Evolutionary conservation across 2,888 invertebrate genomes (phyloP), one percentile per base, ranked within the genome.

Genomic region (Thera britannica): DNA sequence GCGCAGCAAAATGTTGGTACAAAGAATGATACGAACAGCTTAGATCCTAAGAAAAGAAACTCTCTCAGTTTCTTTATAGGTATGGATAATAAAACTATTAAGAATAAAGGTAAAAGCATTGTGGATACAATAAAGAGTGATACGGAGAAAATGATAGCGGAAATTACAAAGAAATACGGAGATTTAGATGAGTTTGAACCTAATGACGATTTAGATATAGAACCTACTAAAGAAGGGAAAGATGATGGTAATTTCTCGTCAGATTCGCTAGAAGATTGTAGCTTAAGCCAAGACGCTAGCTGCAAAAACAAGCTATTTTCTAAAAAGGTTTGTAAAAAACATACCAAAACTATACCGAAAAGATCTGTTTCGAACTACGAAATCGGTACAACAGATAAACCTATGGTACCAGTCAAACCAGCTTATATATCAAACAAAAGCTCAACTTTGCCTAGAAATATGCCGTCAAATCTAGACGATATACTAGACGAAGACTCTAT

Each of bases 331-430:
- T 94, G 94, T 68, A 94, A 93, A 72, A 94, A 94, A 69, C 94
- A 94, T 71, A 94, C 90, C 36, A 95, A 94, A 75, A 88, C 83
- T 60, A 74, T 77, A 48, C 95, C 97, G 0, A 94, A 96, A 66
- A 88, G 97, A 41, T 96, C 97, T 49, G 94, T 96, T 12, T 97
- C 97, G 1, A 97, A 97, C 79, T 97, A 97, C 80, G 97, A 97
- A 83, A 96, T 97, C 58, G 95, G 95, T 67, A 84, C 89, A 3
- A 77, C 81, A 1, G 92, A 92, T 23, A 93, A 92, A 56, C 93
- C 92, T 0, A 84, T 79, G 1, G 84, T 92, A 0, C 93, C 93
- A 0, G 82, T 80, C 0, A 93, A 93, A 77, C 93, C 92, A 0
- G 75, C 84, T 0, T 87, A 84, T 66, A 88, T 92, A 36, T 70